Evolutionary conservation across 2,113 vertebrate species (phyloP).

Genomic region (Marmota monax): DNA sequence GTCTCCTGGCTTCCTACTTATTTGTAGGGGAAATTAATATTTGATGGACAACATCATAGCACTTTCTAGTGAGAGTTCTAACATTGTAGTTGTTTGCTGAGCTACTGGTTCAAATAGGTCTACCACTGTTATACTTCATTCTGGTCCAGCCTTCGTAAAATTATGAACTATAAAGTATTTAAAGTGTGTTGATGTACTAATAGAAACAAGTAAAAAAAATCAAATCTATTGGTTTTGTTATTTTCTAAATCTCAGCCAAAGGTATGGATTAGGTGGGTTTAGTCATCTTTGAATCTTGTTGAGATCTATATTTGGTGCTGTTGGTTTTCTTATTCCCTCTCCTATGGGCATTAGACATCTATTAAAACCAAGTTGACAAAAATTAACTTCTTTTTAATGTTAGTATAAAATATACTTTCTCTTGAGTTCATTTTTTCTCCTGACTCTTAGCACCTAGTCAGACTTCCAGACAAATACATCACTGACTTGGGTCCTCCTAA

Average conservation of each 20-base stretch:
- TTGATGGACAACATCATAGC: background rate
- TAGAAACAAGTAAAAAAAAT: constrained; percentile 29
- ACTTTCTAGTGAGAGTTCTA: background rate
- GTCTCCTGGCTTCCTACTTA: background rate
- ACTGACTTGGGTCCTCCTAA: background rate
- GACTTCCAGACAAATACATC: background rate
- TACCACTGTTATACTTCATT: background rate
- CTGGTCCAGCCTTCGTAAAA: background rate
- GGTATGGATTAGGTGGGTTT: background rate
- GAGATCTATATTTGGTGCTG: background rate
- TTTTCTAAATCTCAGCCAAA: background rate
- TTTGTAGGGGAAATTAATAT: background rate
- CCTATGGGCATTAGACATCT: background rate
- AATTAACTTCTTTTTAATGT: background rate
- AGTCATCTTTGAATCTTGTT: background rate
- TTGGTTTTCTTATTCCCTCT: background rate
- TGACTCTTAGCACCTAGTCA: background rate
- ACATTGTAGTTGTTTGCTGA: background rate
- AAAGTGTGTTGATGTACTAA: background rate
- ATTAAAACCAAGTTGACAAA: background rate
- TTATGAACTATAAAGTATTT: background rate
- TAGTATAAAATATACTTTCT: background rate
- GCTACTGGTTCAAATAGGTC: background rate
- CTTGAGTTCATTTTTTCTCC: background rate
- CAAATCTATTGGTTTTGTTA: constrained; percentile 3